Evolutionary conservation across 2,888 invertebrate species (phyloP).

Genomic region (Drosophila prolongata): DNA sequence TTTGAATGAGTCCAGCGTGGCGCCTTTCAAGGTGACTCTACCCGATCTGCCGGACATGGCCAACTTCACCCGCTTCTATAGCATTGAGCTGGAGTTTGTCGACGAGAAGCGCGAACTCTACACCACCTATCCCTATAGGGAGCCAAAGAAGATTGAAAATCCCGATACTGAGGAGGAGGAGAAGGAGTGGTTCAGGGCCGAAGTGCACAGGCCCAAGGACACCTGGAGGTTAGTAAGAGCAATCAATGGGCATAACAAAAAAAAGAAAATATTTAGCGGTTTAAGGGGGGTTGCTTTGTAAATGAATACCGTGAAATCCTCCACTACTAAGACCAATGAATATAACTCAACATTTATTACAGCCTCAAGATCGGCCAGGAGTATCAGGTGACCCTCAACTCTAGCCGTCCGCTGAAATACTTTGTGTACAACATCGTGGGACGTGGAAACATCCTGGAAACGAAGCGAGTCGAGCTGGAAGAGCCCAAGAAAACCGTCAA

Average conservation of each 20-base stretch:
- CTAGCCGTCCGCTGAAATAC: conserved; percentile 90
- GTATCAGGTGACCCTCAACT: conserved; percentile 90
- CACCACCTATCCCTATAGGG: conserved; percentile 69
- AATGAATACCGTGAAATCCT: no score
- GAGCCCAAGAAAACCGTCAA: conserved; percentile 85
- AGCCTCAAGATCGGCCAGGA: conserved; percentile 88
- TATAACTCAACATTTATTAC: conserved; percentile 60
- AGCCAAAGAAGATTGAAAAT: conserved; percentile 65
- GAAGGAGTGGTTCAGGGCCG: conserved; percentile 66
- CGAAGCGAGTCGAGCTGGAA: conserved; percentile 88
- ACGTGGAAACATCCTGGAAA: conserved; percentile 92
- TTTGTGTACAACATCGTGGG: conserved; percentile 92
- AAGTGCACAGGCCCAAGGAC: conserved; percentile 52
- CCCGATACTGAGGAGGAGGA: conserved; percentile 43
- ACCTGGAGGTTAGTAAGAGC: conserved; percentile 54
- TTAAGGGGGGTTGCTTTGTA: no score
- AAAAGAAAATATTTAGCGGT: no score
- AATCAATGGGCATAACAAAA: no score
- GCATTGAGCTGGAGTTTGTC: conserved; percentile 61
- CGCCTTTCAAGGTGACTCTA: conserved; percentile 87
- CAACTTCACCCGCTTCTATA: conserved; percentile 64
- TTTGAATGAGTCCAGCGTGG: conserved; percentile 88
- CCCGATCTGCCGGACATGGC: conserved; percentile 84
- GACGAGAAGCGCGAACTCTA: conserved; percentile 68
- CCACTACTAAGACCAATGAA: no score